Evolutionary conservation across 1,140 invertebrate genomes (phyloP), one percentile per base, ranked within the genome.

Genomic region (Zaprionus davidi): DNA sequence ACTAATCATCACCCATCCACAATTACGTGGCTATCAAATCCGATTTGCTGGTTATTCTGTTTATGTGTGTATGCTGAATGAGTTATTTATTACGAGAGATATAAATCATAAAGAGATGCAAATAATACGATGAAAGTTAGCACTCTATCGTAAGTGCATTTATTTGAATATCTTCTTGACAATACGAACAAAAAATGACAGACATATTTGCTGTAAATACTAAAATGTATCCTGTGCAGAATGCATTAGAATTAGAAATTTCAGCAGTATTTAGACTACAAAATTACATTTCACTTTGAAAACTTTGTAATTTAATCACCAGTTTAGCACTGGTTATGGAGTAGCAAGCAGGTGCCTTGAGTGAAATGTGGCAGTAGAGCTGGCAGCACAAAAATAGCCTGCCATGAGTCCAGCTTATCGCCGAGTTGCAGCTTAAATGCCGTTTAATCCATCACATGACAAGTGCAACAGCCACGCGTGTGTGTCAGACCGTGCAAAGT

Each of bases 391-490:
- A 77, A 79, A 82, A 82, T 78, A 59, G 65, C 68, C 69, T 73
- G 81, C 69, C 81, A 70, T 77, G 63, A 77, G 65, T 63, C 69
- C 49, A 66, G 77, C 78, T 85, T 84, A 84, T 84, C 82, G 75
- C 75, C 78, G 55, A 64, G 77, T 56, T 81, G 78, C 82, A 84
- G 82, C 76, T 75, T 80, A 83, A 82, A 70, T 71, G 68, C 73
- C 80, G 77, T 75, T 87, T 83, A 87, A 86, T 86, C 80, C 83
- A 86, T 87, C 83, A 87, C 80, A 79, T 66, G 57, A 69, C 66
- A 57, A 53, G 51, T 62, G 57, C 57, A 74, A 49, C 56, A 67
- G 7, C 51, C 28, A 55, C 41, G 22, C 62, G 65, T 79, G 78
- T 74, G 78, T 68, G 65, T 34, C 60, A 74, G 62, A 73, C 67